phyloP scores from a whole-genome alignment of 1,140 invertebrate species.

The Drosophila chauvacae region DNA sequence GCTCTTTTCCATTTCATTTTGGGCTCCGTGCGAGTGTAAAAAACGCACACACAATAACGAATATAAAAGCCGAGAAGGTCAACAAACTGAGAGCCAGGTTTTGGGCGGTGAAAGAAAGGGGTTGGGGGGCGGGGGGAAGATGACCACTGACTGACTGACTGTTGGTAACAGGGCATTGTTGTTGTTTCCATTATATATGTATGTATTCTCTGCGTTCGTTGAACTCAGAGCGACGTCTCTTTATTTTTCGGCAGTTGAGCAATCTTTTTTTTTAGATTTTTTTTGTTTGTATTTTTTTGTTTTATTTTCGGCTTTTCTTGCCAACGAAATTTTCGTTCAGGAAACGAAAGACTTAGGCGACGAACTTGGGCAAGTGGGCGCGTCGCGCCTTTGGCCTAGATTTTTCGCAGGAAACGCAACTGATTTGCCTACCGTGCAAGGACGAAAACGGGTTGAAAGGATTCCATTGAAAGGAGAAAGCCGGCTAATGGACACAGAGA shows the following conservation, averaged over 20 bases:
- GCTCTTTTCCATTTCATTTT: slow-evolving; percentile 81
- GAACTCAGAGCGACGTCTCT: slow-evolving; percentile 50
- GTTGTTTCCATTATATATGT: slow-evolving; percentile 65
- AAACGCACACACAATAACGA: slow-evolving; percentile 32
- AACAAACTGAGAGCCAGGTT: slow-evolving; percentile 73
- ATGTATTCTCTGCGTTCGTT: slow-evolving; percentile 71
- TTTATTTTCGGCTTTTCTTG: slow-evolving; percentile 21
- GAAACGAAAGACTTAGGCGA: slow-evolving; percentile 73
- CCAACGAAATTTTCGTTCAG: slow-evolving; percentile 19
- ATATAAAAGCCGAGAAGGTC: slow-evolving; percentile 58
- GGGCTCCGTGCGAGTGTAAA: slow-evolving; percentile 54
- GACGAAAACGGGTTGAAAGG: slow-evolving; percentile 38
- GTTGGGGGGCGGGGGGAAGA: slow-evolving; percentile 5
- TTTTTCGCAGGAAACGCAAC: slow-evolving; percentile 47
- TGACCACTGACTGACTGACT: slow-evolving; percentile 68
- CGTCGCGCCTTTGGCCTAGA: slow-evolving; percentile 30
- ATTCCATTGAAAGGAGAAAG: slow-evolving; percentile 49
- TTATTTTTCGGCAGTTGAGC: slow-evolving; percentile 58
- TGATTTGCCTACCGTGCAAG: slow-evolving; percentile 76
- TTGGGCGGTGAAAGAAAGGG: slow-evolving; percentile 8
- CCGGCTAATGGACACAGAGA: slow-evolving; percentile 48
- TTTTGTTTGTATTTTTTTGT: slow-evolving; percentile 17
- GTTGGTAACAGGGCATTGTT: slow-evolving; percentile 68
- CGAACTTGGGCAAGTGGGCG: slow-evolving; percentile 54
- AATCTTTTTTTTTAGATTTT: slow-evolving; percentile 54